Conservation (phyloP, 2,888 invertebrate genomes). For the Tipula vernalis region DNA sequence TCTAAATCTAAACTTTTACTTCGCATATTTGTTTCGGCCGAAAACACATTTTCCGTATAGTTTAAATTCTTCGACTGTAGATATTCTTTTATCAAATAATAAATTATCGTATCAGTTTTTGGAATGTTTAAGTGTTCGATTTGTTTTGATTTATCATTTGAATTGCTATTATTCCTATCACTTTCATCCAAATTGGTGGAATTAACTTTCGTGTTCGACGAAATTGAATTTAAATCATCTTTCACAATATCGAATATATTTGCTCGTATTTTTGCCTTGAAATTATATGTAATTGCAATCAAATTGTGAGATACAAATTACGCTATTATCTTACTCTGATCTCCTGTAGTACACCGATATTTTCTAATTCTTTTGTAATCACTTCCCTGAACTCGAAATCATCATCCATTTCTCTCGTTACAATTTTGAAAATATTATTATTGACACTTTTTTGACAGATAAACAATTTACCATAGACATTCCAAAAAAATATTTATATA, state of each 20-base stretch:
- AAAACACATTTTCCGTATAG: conserved; percentile 5
- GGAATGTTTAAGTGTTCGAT: not conserved
- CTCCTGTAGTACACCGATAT: not conserved
- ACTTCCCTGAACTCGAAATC: not conserved
- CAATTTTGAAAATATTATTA: not conserved
- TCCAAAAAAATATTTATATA: not conserved
- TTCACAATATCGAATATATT: conserved; percentile 1
- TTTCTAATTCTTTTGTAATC: not conserved
- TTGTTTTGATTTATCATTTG: not conserved
- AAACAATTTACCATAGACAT: not conserved
- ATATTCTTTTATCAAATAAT: not conserved
- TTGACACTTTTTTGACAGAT: not conserved
- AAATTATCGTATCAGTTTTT: not conserved
- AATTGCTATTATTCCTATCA: not conserved
- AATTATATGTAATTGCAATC: not conserved
- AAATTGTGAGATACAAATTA: not conserved
- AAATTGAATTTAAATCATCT: not conserved
- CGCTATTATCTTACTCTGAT: not conserved
- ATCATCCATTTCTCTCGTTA: conserved; percentile 1
- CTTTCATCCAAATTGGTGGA: not conserved
- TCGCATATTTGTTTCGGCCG: not conserved
- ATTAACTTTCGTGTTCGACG: not conserved
- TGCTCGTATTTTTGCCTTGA: conserved; percentile 5
- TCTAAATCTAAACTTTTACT: not conserved
- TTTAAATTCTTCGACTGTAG: not conserved